phyloP scores from a whole-genome alignment of 2,888 invertebrate species.

The Dyspetes luteomarginatus region DNA sequence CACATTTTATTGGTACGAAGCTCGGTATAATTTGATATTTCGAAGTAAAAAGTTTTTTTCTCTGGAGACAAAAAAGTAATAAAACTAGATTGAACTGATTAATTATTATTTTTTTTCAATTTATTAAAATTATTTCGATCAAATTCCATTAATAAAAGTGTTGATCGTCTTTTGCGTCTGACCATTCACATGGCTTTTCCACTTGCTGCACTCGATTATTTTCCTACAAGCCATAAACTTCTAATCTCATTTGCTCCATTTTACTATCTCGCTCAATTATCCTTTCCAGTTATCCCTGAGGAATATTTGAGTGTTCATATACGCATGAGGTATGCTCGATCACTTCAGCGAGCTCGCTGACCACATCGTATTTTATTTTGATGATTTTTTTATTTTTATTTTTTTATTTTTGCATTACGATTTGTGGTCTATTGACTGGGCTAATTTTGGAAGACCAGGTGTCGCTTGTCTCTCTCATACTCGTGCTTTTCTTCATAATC shows the following conservation, averaged over 20 bases:
- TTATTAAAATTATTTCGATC: no score
- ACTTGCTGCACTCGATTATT: background rate
- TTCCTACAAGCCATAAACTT: background rate
- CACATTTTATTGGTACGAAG: background rate
- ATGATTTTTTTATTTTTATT: no score
- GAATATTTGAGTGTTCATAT: no score
- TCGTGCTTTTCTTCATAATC: constrained; percentile 11
- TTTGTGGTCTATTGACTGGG: no score
- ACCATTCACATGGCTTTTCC: background rate
- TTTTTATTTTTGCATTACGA: no score
- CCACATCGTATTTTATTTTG: no score
- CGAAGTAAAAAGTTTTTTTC: background rate
- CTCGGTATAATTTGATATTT: background rate
- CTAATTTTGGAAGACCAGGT: constrained; percentile 25
- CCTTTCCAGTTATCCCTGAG: background rate
- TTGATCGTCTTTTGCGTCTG: no score
- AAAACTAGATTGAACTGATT: no score
- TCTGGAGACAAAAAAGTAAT: background rate
- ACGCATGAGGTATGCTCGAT: no score
- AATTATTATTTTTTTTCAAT: no score
- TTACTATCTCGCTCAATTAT: background rate
- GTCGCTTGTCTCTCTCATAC: constrained; percentile 40
- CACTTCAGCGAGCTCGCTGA: no score
- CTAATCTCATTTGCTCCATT: background rate
- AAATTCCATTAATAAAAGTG: no score